Evolutionary conservation across 2,888 invertebrate genomes (phyloP), one percentile per base, ranked within the genome.

Genomic region (Apodemia hepburni): DNA sequence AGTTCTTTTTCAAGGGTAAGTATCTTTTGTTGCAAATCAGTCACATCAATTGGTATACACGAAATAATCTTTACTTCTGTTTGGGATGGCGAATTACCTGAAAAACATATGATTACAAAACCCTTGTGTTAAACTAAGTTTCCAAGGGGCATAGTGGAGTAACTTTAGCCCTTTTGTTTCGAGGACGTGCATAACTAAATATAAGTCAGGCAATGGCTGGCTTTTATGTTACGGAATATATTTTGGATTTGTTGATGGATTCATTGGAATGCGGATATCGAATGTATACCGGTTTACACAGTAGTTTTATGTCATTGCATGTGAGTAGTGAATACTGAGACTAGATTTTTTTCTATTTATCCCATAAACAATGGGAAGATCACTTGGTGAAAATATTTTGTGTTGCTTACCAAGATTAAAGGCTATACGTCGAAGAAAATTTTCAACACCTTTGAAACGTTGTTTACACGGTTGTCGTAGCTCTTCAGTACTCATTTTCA

Each of bases 11-110:
- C 87, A 33, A 89, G 74, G 33, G 66, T 63, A 2, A 77, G 66
- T 3, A 91, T 87, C 65, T 82, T 85, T 66, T 87, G 80, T 68
- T 90, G 90, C 49, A 90, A 75, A 64, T 90, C 90, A 11, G 87
- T 83, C 4, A 90, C 90, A 67, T 91, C 90, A 67, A 90, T 86
- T 6, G 90, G 90, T 72, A 91, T 88, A 68, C 90, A 91, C 18
- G 90, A 91, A 73, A 90, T 86, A 62, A 91, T 85, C 77, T 90
- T 89, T 2, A 91, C 90, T 73, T 90, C 89, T 0, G 89, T 89
- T 67, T 85, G 85, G 1, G 90, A 89, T 29, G 85, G 82, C 11
- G 84, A 77, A 65, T 91, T 91, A 29, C 90, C 90, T 90, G 70
- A 66, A 49, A 67, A 45, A 5, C 5, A 42, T 15, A 42, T 12